Evolutionary conservation across 1,140 invertebrate genomes (phyloP).

Genomic region (Theocolax elegans): DNA sequence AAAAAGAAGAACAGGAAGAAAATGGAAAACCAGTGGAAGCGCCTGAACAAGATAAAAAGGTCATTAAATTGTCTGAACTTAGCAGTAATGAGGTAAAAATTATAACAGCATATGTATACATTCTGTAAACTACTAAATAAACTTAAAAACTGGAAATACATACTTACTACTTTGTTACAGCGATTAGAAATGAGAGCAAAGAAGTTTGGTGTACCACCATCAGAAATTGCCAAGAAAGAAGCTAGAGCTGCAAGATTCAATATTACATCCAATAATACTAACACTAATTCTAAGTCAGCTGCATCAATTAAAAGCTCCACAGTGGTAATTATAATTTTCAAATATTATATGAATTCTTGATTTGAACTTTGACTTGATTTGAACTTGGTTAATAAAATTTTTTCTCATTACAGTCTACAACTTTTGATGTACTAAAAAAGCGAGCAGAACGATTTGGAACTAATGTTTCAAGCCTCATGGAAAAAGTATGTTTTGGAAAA

Average conservation of each 20-base stretch:
- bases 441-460: constrained; percentile 81
- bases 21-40: constrained; percentile 45
- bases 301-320: constrained; percentile 54
- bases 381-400: no score
- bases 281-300: constrained; percentile 47
- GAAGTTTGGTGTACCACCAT: constrained; percentile 77
- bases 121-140: no score
- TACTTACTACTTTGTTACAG: no score
- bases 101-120: no score
- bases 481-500: constrained; percentile 64
- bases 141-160: no score
- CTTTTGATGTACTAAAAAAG: constrained; percentile 77
- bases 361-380: no score
- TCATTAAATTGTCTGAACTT: constrained; percentile 73
- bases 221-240: constrained; percentile 73
- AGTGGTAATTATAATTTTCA: constrained; percentile 46
- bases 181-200: constrained; percentile 81
- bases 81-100: constrained; percentile 75
- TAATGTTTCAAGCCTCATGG: constrained; percentile 75
- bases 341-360: background rate
- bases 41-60: constrained; percentile 62
- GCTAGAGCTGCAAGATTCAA: constrained; percentile 76
- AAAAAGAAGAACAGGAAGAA: constrained; percentile 47
- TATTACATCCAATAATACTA: constrained; percentile 46
- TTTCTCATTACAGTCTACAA: constrained; percentile 62